Percentiles rank a stretch among this genome's conserved stretches.
Evolutionary conservation across 2,113 vertebrate species (phyloP).

Genomic region (Gulo gulo): DNA sequence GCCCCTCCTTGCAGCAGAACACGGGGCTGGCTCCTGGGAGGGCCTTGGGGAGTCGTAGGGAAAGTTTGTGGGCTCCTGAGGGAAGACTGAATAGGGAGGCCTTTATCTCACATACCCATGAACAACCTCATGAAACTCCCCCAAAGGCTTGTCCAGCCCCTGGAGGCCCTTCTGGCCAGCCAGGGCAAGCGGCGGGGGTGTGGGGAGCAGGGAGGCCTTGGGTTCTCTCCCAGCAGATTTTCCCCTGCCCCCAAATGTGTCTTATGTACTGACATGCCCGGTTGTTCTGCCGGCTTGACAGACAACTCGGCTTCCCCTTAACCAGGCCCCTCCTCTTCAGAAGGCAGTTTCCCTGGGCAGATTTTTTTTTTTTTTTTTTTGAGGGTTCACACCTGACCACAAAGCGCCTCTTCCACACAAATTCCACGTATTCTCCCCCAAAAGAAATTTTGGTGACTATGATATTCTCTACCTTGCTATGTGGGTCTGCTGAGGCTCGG

Average conservation of each 20-base stretch:
- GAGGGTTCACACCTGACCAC: not conserved
- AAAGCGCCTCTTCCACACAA: not conserved
- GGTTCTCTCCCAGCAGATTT: not conserved
- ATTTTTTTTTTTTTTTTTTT: not conserved
- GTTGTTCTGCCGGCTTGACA: accelerated
- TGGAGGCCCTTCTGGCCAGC: not conserved
- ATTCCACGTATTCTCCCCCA: not conserved
- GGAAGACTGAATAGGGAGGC: not conserved
- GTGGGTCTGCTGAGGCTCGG: not conserved
- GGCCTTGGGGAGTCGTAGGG: not conserved
- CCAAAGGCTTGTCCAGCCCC: not conserved
- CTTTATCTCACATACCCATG: not conserved
- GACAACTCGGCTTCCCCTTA: not conserved
- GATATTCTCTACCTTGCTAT: not conserved
- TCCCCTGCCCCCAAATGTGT: not conserved
- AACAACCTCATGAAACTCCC: not conserved
- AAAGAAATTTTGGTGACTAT: not conserved
- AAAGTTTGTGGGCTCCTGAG: not conserved
- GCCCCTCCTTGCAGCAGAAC: not conserved
- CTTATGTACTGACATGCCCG: too few relatives aligned
- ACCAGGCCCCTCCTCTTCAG: too few relatives aligned
- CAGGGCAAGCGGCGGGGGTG: not conserved
- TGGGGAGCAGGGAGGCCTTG: not conserved
- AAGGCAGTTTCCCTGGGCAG: not conserved
- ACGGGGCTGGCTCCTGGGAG: too few relatives aligned